Percentiles rank a stretch among this genome's conserved stretches.
These are phyloP conservation scores for Hydriomena furcata DNA, from an alignment of 2,888 invertebrate species.

Conservation along the genomic window DNA sequence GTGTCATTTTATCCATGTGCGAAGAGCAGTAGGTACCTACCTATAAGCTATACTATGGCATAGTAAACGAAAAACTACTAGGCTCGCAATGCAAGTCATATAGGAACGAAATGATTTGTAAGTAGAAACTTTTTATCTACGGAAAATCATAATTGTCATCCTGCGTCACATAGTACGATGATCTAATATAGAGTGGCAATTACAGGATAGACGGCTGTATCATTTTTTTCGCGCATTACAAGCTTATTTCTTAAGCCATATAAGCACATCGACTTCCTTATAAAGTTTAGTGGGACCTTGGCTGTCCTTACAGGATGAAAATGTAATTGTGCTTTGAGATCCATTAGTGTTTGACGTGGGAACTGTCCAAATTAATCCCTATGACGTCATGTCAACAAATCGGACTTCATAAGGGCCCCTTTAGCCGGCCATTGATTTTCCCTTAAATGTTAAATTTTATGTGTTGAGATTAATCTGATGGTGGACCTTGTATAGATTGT, in stretches of 20 bases:
- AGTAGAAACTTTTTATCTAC: too few relatives aligned
- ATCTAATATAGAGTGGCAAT: constrained; percentile 26
- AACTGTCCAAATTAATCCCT: constrained; percentile 62
- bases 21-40: too few relatives aligned
- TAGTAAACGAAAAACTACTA: too few relatives aligned
- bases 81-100: too few relatives aligned
- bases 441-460: constrained; percentile 39
- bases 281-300: constrained; percentile 56
- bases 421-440: constrained; percentile 39
- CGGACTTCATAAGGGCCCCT: constrained; percentile 46
- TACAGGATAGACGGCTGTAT: constrained; percentile 26
- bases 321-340: constrained; percentile 58
- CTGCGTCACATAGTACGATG: constrained; percentile 18
- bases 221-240: constrained; percentile 41
- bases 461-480: constrained; percentile 37
- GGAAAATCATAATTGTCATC: not conserved
- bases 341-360: constrained; percentile 65
- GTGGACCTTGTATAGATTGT: constrained; percentile 35
- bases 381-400: constrained; percentile 63
- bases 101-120: too few relatives aligned
- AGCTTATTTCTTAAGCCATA: constrained; percentile 46
- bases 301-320: constrained; percentile 61
- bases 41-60: too few relatives aligned
- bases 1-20: too few relatives aligned
- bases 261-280: constrained; percentile 48